These are phyloP conservation scores for Toxonevra muliebris DNA, from an alignment of 2,888 invertebrate species.

Conservation along the genomic window DNA sequence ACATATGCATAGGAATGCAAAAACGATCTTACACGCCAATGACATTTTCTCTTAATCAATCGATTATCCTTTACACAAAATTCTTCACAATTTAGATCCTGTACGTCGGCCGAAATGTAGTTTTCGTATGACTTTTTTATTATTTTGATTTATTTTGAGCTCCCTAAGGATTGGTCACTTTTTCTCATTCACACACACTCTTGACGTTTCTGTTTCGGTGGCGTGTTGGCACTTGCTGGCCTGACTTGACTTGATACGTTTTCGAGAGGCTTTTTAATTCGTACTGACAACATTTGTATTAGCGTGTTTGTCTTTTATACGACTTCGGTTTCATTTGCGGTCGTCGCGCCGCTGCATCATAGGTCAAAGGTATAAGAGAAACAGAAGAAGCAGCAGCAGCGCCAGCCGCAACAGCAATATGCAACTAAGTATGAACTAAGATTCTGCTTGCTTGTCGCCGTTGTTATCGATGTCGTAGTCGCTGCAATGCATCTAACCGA, in stretches of 20 bases:
- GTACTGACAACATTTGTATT: constrained; percentile 46
- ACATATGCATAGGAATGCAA: constrained; percentile 45
- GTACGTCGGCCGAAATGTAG: too few species aligned
- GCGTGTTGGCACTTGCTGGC: constrained; percentile 1
- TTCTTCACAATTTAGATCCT: too few species aligned
- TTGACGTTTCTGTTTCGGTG: constrained; percentile 7
- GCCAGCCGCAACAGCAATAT: constrained; percentile 15
- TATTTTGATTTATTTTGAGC: too few species aligned
- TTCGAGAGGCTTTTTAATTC: constrained; percentile 45
- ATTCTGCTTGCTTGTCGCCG: not conserved
- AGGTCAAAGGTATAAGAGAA: constrained; percentile 51
- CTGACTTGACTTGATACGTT: constrained; percentile 35
- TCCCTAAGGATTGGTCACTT: not conserved
- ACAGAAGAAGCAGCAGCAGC: constrained; percentile 24
- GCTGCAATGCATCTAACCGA: not conserved
- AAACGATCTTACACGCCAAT: constrained; percentile 47
- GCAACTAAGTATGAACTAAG: constrained; percentile 20
- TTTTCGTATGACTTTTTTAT: too few species aligned
- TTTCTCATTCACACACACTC: constrained; percentile 1
- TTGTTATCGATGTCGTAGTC: too few species aligned
- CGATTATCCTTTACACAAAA: too few species aligned
- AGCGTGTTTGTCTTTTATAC: constrained; percentile 50
- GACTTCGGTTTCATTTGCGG: constrained; percentile 37
- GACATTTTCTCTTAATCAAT: constrained; percentile 10
- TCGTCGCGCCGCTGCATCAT: constrained; percentile 38